Evolutionary conservation across 64 coral and sea anemone genomes (phyloP).

Genomic region (Montipora cactus): DNA sequence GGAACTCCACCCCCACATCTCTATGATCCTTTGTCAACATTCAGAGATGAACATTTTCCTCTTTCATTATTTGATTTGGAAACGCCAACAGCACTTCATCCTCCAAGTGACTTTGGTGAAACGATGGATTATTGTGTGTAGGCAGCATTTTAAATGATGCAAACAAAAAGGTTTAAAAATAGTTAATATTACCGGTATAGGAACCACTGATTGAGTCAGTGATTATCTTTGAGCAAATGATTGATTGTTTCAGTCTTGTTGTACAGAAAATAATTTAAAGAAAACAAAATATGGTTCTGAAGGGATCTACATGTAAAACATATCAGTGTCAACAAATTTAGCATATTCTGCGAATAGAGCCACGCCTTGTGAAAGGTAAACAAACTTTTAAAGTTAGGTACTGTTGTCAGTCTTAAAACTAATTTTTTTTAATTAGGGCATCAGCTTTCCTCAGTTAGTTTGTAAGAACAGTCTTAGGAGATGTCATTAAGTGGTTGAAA

Average conservation of each 20-base stretch:
- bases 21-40: constrained; percentile 40
- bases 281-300: background rate
- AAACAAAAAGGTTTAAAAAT: background rate
- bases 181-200: background rate
- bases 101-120: constrained; percentile 63
- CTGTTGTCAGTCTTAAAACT: background rate
- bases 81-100: constrained; percentile 30
- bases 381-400: background rate
- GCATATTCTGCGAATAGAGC: background rate
- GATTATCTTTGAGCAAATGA: background rate
- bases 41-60: constrained; percentile 52
- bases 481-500: background rate
- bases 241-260: background rate
- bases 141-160: background rate
- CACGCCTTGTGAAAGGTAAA: background rate
- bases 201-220: background rate
- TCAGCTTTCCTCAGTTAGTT: background rate
- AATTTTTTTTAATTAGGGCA: background rate
- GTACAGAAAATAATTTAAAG: background rate
- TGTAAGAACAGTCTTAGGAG: background rate
- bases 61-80: constrained; percentile 72
- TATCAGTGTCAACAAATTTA: background rate
- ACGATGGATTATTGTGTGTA: constrained; percentile 79
- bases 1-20: constrained; percentile 47
- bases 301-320: background rate